Percentiles rank a stretch among this genome's conserved stretches.
phyloP scores from a whole-genome alignment of 1,140 invertebrate species.

The Rhysida immarginata region DNA sequence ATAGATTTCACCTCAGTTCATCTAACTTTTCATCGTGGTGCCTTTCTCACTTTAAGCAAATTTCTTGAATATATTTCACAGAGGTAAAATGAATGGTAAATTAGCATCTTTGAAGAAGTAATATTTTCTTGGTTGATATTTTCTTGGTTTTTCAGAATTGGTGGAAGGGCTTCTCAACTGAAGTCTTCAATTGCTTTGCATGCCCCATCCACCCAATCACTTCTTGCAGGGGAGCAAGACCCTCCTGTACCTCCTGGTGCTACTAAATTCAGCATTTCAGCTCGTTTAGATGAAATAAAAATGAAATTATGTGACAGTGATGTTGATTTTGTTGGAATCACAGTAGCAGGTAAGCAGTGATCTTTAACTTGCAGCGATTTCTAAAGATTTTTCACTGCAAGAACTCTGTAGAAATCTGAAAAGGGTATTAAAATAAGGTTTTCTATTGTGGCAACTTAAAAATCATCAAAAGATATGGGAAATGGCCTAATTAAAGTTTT shows the following conservation, averaged over 20 bases:
- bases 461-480: too few relatives aligned
- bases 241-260: slow-evolving; percentile 55
- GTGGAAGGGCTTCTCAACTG: not conserved
- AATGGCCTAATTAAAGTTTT: too few relatives aligned
- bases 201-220: slow-evolving; percentile 3
- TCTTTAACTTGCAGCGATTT: too few relatives aligned
- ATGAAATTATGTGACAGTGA: slow-evolving; percentile 49
- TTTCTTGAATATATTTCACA: slow-evolving; percentile 32
- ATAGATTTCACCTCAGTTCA: slow-evolving; percentile 48
- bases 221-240: slow-evolving; percentile 32
- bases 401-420: too few relatives aligned
- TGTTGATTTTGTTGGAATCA: slow-evolving; percentile 48
- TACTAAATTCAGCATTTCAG: slow-evolving; percentile 60
- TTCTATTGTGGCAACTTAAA: too few relatives aligned
- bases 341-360: slow-evolving; percentile 30
- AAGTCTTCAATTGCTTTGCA: not conserved
- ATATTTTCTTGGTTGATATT: too few relatives aligned
- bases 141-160: not conserved
- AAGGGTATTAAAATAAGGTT: too few relatives aligned
- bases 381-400: too few relatives aligned
- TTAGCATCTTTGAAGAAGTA: too few relatives aligned
- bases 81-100: too few relatives aligned
- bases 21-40: slow-evolving; percentile 52
- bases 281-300: slow-evolving; percentile 42
- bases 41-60: slow-evolving; percentile 50